Conservation (phyloP, 2,113 vertebrate species). For the Leiothrix lutea region DNA sequence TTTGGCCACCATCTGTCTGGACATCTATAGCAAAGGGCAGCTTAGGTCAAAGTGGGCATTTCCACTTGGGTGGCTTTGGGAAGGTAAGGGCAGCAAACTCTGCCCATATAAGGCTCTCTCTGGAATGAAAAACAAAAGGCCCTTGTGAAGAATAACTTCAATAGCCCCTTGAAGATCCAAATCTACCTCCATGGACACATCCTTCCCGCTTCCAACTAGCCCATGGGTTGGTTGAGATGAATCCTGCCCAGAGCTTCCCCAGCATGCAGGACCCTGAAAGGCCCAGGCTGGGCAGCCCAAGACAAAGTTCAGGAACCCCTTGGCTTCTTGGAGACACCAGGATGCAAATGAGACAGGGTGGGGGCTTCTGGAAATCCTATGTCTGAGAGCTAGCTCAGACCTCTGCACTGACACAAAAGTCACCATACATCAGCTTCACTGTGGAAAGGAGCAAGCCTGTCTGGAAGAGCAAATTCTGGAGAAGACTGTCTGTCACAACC, state of each 20-base stretch:
- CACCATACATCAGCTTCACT: not conserved
- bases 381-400: not conserved
- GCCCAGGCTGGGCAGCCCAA: not conserved
- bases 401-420: not conserved
- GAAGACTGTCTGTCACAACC: not conserved
- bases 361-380: not conserved
- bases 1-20: not conserved
- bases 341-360: rapidly evolving
- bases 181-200: not conserved
- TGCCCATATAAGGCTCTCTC: not conserved
- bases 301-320: not conserved
- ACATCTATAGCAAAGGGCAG: not conserved
- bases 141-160: not conserved
- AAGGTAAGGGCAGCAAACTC: not conserved
- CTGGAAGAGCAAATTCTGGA: not conserved
- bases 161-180: not conserved
- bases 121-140: not conserved
- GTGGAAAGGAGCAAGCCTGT: not conserved
- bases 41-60: not conserved
- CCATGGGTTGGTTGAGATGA: not conserved
- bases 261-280: not conserved
- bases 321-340: not conserved
- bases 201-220: not conserved
- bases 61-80: not conserved
- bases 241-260: not conserved